Percentiles rank a stretch among this genome's conserved stretches.
These are phyloP conservation scores for Chlorops oryzae DNA, from an alignment of 1,140 invertebrate genomes.

Conservation along the genomic window DNA sequence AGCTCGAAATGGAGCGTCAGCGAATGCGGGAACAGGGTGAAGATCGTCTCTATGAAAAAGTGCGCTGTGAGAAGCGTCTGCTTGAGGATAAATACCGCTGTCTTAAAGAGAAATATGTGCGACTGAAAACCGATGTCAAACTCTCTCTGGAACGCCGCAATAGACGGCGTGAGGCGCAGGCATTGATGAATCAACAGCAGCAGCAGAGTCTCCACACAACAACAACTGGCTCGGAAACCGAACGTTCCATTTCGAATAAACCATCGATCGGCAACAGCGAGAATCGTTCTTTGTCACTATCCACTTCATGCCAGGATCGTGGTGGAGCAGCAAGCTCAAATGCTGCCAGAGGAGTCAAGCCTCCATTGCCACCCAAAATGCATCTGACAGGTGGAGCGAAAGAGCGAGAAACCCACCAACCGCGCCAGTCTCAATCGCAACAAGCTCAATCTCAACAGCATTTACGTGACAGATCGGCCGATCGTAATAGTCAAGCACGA, in stretches of 20 bases:
- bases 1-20: slow-evolving; percentile 52
- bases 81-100: slow-evolving; percentile 72
- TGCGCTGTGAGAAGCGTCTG: slow-evolving; percentile 64
- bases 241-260: slow-evolving; percentile 63
- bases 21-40: slow-evolving; percentile 46
- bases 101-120: slow-evolving; percentile 72
- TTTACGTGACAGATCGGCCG: slow-evolving; percentile 13
- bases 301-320: slow-evolving; percentile 24
- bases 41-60: slow-evolving; percentile 56
- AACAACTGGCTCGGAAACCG: slow-evolving; percentile 67
- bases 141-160: slow-evolving; percentile 56
- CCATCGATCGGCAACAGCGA: slow-evolving; percentile 46
- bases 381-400: slow-evolving; percentile 17
- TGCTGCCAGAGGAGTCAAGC: slow-evolving; percentile 16
- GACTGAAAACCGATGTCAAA: slow-evolving; percentile 72
- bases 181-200: slow-evolving; percentile 33
- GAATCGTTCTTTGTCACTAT: slow-evolving; percentile 37
- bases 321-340: slow-evolving; percentile 9
- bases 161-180: slow-evolving; percentile 56
- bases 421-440: background rate
- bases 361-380: slow-evolving; percentile 31
- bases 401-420: background rate
- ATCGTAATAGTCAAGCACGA: slow-evolving; percentile 1
- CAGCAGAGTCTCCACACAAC: slow-evolving; percentile 44
- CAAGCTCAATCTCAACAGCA: background rate